phyloP scores from a whole-genome alignment of 2,888 invertebrate genomes.

The Rhingia campestris region DNA sequence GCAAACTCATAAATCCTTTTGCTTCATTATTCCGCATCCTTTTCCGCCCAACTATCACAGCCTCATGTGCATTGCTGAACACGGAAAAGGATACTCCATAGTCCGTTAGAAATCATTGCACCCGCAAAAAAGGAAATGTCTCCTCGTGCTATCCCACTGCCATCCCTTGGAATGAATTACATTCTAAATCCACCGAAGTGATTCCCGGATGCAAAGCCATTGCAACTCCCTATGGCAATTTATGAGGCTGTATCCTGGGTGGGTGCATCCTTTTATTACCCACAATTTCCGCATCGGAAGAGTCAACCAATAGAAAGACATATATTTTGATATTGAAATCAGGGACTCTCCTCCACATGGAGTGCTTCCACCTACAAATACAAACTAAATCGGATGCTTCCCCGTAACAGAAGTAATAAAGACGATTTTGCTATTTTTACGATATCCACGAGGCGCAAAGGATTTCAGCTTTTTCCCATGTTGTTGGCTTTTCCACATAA shows the following conservation, averaged over 20 bases:
- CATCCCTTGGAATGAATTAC: conserved; percentile 51
- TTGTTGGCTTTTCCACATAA: conserved; percentile 31
- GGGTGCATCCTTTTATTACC: conserved; percentile 57
- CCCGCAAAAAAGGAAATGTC: conserved; percentile 25
- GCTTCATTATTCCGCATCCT: conserved; percentile 38
- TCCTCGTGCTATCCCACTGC: background rate
- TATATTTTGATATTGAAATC: conserved; percentile 49
- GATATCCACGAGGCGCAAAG: conserved; percentile 43
- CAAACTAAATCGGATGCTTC: conserved; percentile 30
- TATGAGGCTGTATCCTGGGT: conserved; percentile 64
- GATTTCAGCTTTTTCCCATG: background rate
- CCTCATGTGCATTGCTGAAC: conserved; percentile 6
- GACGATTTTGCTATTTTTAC: conserved; percentile 64
- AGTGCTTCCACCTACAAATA: conserved; percentile 15
- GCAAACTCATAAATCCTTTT: conserved; percentile 49
- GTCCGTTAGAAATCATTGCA: conserved; percentile 34
- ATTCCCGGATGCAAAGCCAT: conserved; percentile 58
- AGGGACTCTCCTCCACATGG: conserved; percentile 44
- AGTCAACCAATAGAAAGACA: conserved; percentile 42
- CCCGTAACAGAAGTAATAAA: conserved; percentile 59
- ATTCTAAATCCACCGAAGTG: conserved; percentile 54
- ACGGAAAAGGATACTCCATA: conserved; percentile 29
- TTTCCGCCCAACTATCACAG: background rate
- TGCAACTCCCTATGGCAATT: conserved; percentile 59
- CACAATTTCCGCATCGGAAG: conserved; percentile 30